phyloP scores from a whole-genome alignment of 2,113 vertebrate genomes.

The Actinemys pallida region DNA sequence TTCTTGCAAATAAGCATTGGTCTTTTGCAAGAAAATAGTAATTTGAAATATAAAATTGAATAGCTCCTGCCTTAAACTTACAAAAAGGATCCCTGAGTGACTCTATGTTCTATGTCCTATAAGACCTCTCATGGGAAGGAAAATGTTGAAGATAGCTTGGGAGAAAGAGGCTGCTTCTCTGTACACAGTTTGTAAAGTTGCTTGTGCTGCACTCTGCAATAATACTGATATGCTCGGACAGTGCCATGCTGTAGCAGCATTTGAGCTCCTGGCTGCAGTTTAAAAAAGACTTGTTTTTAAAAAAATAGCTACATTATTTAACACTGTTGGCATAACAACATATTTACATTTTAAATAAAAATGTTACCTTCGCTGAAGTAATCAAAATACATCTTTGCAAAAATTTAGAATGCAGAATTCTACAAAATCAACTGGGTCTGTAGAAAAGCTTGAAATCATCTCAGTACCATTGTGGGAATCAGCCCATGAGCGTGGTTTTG shows the following conservation, averaged over 20 bases:
- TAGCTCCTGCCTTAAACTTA: constrained; percentile 58
- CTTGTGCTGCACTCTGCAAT: constrained; percentile 8
- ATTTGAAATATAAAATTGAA: constrained; percentile 40
- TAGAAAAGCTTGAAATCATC: constrained; percentile 72
- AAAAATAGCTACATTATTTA: constrained; percentile 78
- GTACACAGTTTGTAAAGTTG: constrained; percentile 26
- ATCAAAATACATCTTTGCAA: constrained; percentile 86
- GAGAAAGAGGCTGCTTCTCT: constrained; percentile 54
- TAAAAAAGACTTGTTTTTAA: constrained; percentile 29
- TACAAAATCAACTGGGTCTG: constrained; percentile 75
- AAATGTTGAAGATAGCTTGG: constrained; percentile 60
- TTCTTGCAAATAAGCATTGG: constrained; percentile 60
- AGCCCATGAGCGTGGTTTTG: constrained; percentile 44
- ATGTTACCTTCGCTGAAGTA: constrained; percentile 77
- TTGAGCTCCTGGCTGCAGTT: constrained; percentile 60
- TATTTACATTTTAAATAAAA: constrained; percentile 87
- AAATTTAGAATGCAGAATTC: constrained; percentile 77
- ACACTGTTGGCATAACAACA: constrained; percentile 72
- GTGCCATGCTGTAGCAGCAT: constrained; percentile 1
- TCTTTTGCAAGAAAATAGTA: constrained; percentile 39
- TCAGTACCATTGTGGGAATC: constrained; percentile 70
- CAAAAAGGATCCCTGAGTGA: constrained; percentile 69
- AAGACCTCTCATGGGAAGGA: constrained; percentile 63
- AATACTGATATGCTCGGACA: constrained; percentile 68
- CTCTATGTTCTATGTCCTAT: constrained; percentile 37